Base-by-base conservation (phyloP, 2,113 vertebrate genomes). In the Dipodomys spectabilis region DNA sequence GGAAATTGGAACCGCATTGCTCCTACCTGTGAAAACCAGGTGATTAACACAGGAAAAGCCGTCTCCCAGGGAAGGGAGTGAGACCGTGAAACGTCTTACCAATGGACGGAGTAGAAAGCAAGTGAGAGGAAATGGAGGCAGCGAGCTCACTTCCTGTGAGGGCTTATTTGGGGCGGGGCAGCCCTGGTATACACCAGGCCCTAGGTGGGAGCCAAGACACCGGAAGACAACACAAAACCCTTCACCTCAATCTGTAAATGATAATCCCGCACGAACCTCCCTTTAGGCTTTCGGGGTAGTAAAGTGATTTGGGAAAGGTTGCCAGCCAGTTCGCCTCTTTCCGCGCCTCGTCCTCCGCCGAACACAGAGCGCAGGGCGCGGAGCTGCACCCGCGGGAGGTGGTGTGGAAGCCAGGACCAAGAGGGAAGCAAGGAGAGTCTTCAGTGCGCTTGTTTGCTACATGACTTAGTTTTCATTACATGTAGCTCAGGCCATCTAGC, bases 291-390 rank as follows among this genome's bases (percentile, higher is more conserved):
- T 45, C 85, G 80, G 89, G 72, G 27, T 27, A 96, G 95, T 96
- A 95, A 97, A 96, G 64, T 82, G 2, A 79, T 92, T 90, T 88
- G 62, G 60, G 28, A 62, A 93, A 92, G 57, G 53, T 12, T 67
- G 30, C 77, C 85, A 80, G 82, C 32, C 32, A 77, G 87, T 69
- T 11, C 6, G 23, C 75, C 30, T 93, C 57, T 65, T 82, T 39
- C 32, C 78, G 53, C 15, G 53, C 53, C 53, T 57, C 2, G 62
- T 80, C 20, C 28, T 81, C 74, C 65, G 62, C 65, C 0, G 1
- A 8, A 25, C 39, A 39, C 39, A 39, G 35, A 39, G 39, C 39
- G 39, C 39, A 39, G 35, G 4, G 39, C 39, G 39, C 39, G 39
- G 39, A 5, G 39, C 39, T 39, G 39, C 39, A 39, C 39, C 39